Base-by-base conservation (phyloP, 2,888 invertebrate species). In the Agriopis aurantiaria region DNA sequence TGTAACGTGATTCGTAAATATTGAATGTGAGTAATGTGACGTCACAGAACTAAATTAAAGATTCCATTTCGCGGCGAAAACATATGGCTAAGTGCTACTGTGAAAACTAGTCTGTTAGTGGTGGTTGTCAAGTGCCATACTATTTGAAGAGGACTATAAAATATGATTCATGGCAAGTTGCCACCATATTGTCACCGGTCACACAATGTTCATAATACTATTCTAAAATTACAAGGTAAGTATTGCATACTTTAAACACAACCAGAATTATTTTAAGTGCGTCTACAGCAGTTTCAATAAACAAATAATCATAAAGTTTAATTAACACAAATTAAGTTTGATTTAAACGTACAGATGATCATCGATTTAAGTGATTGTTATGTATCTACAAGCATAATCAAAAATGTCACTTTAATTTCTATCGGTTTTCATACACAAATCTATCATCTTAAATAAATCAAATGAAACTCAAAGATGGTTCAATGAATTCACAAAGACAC, bases 181-280 rank as follows among this genome's bases (percentile, higher is more conserved):
- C 68, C 64, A 72, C 8, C 14, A 48, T 59, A 49, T 49, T 55
- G 43, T 64, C 52, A 52, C 10, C 46, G 6, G 46, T 51, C 63
- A 55, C 40, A 49, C 49, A 57, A 57, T 43, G 23, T 46, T 46
- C 58, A 46, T 17, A 58, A 46, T 23, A 46, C 11, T 45, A 52
- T 43, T 51, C 51, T 52, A 60, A 51, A 49, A 60, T 43, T 41
- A 58, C 23, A 60, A 67, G 14, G 51, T 61, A 71, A 73, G 71
- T 72, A 76, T 73, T 73, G 51, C 68, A 74, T 76, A 76, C 67
- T 71, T 74, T 71, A 61, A 73, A 76, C 76, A 80, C 79, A 80
- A 79, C 80, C 78, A 72, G 73, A 69, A 70, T 70, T 68, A 66
- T 65, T 69, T 77, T 75, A 74, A 76, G 74, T 78, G 74, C 68